Evolutionary conservation across 2,797 vertebrate genomes (phyloP), one percentile per base, ranked within the genome.

Genomic region (Anolis apletophallus): DNA sequence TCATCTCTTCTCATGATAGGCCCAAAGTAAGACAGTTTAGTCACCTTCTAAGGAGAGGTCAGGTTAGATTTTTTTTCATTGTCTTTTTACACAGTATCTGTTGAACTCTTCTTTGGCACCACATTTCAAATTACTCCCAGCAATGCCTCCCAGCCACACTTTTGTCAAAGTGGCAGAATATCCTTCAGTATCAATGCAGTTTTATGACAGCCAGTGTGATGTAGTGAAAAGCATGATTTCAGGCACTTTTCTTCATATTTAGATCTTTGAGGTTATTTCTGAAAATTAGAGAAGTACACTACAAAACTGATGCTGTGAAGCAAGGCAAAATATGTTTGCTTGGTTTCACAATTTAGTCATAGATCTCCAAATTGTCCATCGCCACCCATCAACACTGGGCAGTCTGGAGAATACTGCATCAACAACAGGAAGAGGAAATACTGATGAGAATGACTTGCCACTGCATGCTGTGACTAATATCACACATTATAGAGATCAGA

Each of bases 341-440:
- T 73, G 36, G 72, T 73, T 73, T 3, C 23, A 12, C 36, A 50
- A 40, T 21, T 36, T 71, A 23, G 23, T 46, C 40, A 46, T 23
- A 73, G 9, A 64, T 64, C 61, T 64, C 61, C 61, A 29, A 26
- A 29, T 10, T 64, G 26, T 40, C 40, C 36, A 72, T 19, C 17
- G 21, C 71, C 19, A 12, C 36, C 16, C 72, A 73, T 23, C 72
- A 73, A 23, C 72, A 46, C 8, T 69, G 67, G n/a, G 5, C 10
- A 52, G 55, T 78, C 26, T 29, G 61, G 54, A 40, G 4, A 57
- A 3, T 11, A 55, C 6, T 19, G 23, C 32, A 61, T 36, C 71
- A 59, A 64, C 32, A 34, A 87, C 67, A 87, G 72, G 68, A 79
- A 83, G 52, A 69, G 46, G 32, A 52, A 78, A 36, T 5, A 3